These are phyloP conservation scores for Melolontha melolontha DNA, from an alignment of 2,888 invertebrate genomes.

Conservation along the genomic window DNA sequence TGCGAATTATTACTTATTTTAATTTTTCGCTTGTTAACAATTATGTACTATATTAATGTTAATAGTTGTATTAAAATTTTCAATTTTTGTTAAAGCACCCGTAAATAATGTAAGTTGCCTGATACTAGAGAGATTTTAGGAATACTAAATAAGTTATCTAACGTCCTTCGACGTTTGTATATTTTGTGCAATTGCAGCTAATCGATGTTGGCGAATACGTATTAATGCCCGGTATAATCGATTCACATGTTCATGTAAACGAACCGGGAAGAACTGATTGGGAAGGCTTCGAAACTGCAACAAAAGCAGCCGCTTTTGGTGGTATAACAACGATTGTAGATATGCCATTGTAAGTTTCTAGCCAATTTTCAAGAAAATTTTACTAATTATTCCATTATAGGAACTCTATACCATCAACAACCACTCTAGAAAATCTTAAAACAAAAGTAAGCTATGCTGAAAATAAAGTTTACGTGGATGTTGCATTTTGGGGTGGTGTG, in stretches of 20 bases:
- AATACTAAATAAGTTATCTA: not conserved
- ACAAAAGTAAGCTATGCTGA: slow-evolving; percentile 72
- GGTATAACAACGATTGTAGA: slow-evolving; percentile 80
- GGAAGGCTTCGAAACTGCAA: slow-evolving; percentile 80
- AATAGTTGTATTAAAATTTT: too few relatives aligned
- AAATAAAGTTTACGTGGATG: slow-evolving; percentile 73
- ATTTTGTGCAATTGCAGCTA: slow-evolving; percentile 54
- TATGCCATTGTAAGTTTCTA: slow-evolving; percentile 74
- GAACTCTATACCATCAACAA: slow-evolving; percentile 80
- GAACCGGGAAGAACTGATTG: slow-evolving; percentile 79
- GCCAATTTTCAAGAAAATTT: not conserved
- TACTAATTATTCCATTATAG: slow-evolving; percentile 62
- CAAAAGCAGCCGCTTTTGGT: slow-evolving; percentile 78
- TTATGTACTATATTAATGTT: too few relatives aligned
- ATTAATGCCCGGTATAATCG: slow-evolving; percentile 78
- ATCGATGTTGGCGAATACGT: slow-evolving; percentile 68
- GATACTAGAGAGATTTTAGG: not conserved
- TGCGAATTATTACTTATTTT: too few relatives aligned
- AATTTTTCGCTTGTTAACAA: too few relatives aligned
- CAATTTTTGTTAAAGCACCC: too few relatives aligned
- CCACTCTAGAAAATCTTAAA: slow-evolving; percentile 72
- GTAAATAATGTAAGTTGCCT: too few relatives aligned
- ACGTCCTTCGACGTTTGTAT: slow-evolving; percentile 4
- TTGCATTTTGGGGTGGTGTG: slow-evolving; percentile 86
- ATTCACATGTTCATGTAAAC: slow-evolving; percentile 80